Evolutionary conservation across 2,113 vertebrate species (phyloP).

Genomic region (Balaenoptera acutorostrata): DNA sequence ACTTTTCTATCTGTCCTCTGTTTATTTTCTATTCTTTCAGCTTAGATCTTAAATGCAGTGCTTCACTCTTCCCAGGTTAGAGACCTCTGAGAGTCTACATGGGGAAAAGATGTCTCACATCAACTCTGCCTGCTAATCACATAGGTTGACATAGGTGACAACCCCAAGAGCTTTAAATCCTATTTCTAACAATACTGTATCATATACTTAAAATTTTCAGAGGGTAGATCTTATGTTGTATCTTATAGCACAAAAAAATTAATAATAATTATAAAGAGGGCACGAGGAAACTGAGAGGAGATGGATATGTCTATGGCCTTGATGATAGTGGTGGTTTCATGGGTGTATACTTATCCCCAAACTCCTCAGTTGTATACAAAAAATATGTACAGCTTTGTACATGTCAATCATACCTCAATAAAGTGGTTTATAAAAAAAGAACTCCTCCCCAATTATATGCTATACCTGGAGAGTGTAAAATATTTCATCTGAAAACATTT

Average conservation of each 20-base stretch:
- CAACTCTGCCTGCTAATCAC: neutral
- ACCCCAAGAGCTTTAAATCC: neutral
- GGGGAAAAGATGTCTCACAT: neutral
- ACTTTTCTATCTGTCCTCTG: neutral
- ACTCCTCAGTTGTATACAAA: neutral
- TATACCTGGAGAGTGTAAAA: neutral
- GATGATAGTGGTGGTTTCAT: neutral
- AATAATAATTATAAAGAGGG: neutral
- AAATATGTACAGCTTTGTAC: neutral
- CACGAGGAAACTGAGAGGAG: neutral
- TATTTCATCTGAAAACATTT: neutral
- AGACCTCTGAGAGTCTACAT: neutral
- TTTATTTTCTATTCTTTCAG: neutral
- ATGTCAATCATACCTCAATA: neutral
- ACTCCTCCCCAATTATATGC: neutral
- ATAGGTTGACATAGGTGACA: neutral
- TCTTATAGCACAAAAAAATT: neutral
- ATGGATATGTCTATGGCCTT: neutral
- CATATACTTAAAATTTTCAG: neutral
- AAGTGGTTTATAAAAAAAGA: neutral
- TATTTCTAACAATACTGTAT: neutral
- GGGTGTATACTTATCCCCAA: neutral
- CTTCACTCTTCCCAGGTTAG: neutral
- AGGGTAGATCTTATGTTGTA: neutral
- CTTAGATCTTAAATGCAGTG: neutral